Evolutionary conservation across 2,888 invertebrate genomes (phyloP), one percentile per base, ranked within the genome.

Genomic region (Callyntrura sp.): DNA sequence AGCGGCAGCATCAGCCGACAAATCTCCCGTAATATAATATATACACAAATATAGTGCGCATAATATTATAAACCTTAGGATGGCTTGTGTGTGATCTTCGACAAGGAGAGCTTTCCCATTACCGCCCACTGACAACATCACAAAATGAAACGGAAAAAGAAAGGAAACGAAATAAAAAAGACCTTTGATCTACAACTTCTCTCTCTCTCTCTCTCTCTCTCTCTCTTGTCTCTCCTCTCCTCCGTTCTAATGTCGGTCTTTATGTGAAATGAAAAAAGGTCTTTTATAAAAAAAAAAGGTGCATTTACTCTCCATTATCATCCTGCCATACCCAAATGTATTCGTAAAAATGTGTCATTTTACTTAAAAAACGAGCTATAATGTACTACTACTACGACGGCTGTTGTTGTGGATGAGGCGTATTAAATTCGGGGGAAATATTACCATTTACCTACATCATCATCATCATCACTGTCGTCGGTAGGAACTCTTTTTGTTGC

Each of bases 171-270:
- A 57, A 62, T 20, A 81, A 82, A 62, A 62, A 82, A 25, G 12
- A 43, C 45, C 60, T 82, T 82, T 82, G 81, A 81, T 81, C 81
- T 81, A 57, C 43, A 76, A 14, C 60, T 5, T 28, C 6, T 20
- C 12, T 12, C 25, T 12, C 25, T 25, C 60, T 60, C 60, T 51
- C 51, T 51, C 51, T 25, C 14, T 14, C 28, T 4, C 28, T 28
- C 23, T 23, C 62, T 9, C 2, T 51, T 57, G 57, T 17, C 14
- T 14, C 28, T 4, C 28, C 23, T 23, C 62, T 9, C 2, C 11
- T 57, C 17, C 4, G 8, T 17, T 57, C 57, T 70, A 70, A 70
- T 70, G 35, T 76, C 48, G 51, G 51, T 17, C 51, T 12, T 23
- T 25, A 51, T 23, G 23, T 76, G 48, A 76, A 55, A 28, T 55